Conservation (phyloP, 2,113 vertebrate genomes). For the Pica pica region DNA sequence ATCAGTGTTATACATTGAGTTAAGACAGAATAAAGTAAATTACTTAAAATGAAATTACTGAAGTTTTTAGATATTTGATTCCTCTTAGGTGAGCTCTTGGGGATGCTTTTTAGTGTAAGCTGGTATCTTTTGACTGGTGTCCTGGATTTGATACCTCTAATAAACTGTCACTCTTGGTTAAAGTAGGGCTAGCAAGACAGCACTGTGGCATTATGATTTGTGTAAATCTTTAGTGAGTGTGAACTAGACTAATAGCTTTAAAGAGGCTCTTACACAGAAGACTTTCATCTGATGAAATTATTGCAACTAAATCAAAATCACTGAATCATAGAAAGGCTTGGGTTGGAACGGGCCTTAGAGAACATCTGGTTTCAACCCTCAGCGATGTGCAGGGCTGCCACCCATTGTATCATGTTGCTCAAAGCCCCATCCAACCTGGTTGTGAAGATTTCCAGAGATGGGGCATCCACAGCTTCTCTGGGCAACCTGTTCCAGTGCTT, state of each 20-base stretch:
- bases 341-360: not conserved
- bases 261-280: not conserved
- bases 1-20: not conserved
- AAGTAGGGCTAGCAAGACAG: not conserved
- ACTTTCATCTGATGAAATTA: not conserved
- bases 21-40: not conserved
- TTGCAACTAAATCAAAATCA: not conserved
- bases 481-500: not conserved
- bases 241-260: not conserved
- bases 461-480: not conserved
- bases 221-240: not conserved
- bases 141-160: not conserved
- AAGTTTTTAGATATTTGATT: not conserved
- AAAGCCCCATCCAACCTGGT: not conserved
- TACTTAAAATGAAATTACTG: not conserved
- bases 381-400: too few relatives aligned
- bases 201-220: not conserved
- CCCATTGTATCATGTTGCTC: not conserved
- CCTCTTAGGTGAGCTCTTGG: not conserved
- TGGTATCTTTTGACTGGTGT: not conserved
- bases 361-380: not conserved
- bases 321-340: not conserved
- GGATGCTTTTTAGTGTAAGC: not conserved
- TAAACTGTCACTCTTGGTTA: not conserved
- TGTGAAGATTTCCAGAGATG: not conserved